Evolutionary conservation across 2,113 vertebrate species (phyloP).

Genomic region (Vimba vimba): DNA sequence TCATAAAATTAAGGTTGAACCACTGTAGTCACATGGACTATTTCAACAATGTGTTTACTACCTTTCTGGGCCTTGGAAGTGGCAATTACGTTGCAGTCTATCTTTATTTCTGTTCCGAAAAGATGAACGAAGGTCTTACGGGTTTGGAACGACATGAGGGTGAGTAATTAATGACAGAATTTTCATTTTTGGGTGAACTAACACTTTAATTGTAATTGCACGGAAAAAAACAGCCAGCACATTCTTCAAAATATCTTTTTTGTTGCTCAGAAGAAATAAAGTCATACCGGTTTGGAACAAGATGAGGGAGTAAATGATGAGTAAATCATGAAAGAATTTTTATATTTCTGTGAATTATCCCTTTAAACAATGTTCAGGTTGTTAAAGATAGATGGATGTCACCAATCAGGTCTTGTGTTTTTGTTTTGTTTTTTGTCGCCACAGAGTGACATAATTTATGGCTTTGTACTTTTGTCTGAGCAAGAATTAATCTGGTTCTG

Average conservation of each 20-base stretch:
- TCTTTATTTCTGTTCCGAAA: no score
- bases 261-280: neutral
- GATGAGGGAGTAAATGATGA: neutral
- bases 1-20: no score
- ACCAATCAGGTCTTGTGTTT: slow-evolving; percentile 32
- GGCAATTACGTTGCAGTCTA: no score
- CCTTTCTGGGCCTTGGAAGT: no score
- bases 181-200: no score
- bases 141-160: no score
- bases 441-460: slow-evolving; percentile 51
- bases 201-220: neutral
- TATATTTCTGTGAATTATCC: neutral
- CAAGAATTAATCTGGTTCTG: neutral
- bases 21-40: no score
- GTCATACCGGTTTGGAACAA: neutral
- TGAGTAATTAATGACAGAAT: no score
- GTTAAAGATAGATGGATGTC: neutral
- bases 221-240: neutral
- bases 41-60: no score
- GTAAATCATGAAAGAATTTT: neutral
- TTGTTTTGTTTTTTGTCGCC: slow-evolving; percentile 36
- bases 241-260: neutral
- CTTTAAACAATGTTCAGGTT: neutral
- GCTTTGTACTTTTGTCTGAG: slow-evolving; percentile 40
- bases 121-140: no score